These are phyloP conservation scores for Noctua comes DNA, from an alignment of 2,888 invertebrate genomes.

Conservation along the genomic window DNA sequence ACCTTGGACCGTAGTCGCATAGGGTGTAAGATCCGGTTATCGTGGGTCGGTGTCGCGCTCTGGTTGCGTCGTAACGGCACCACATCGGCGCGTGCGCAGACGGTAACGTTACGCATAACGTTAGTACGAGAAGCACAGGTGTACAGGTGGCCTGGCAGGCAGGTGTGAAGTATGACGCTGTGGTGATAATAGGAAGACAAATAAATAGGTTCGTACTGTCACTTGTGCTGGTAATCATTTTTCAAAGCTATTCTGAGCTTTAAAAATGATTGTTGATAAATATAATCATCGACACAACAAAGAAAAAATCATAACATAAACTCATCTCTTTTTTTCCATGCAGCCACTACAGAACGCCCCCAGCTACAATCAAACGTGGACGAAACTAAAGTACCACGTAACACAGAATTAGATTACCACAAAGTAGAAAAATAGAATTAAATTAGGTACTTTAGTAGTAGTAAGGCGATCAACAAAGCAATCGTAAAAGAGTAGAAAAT, in stretches of 20 bases:
- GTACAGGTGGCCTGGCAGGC: background rate
- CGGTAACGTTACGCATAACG: constrained; percentile 36
- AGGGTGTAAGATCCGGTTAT: constrained; percentile 55
- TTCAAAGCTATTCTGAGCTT: no score
- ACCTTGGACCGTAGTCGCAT: background rate
- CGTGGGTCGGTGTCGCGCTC: constrained; percentile 50
- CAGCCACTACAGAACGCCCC: background rate
- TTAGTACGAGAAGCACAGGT: constrained; percentile 6
- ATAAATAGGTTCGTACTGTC: background rate
- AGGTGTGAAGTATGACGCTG: constrained; percentile 8
- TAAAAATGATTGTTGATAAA: background rate
- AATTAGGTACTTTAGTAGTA: background rate
- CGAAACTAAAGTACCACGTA: background rate
- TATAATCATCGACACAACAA: background rate
- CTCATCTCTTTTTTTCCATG: no score
- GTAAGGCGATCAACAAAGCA: background rate
- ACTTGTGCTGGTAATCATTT: background rate
- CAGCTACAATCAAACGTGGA: background rate
- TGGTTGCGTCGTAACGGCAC: constrained; percentile 51
- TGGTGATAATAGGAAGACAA: constrained; percentile 2
- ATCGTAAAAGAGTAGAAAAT: background rate
- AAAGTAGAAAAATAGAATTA: background rate
- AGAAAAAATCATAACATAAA: background rate
- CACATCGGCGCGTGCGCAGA: constrained; percentile 33
- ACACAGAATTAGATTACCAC: background rate